Conservation (phyloP, 2,113 vertebrate species). For the Prochilodus magdalenae region DNA sequence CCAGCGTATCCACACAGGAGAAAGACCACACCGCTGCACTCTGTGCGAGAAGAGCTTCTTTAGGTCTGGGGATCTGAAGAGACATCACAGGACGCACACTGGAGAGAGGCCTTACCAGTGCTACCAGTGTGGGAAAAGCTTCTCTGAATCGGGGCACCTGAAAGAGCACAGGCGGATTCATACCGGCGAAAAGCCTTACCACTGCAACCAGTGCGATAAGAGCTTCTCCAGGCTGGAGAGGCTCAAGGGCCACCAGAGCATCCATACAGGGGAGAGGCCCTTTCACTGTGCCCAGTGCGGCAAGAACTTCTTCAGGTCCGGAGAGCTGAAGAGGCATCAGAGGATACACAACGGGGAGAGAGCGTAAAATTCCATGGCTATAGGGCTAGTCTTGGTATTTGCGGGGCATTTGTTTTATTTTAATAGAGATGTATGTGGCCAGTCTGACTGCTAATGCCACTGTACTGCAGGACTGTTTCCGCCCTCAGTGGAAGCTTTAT, state of each 20-base stretch:
- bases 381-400: constrained; percentile 4
- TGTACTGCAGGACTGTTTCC: not conserved
- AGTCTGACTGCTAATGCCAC: constrained; percentile 1
- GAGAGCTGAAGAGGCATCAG: constrained; percentile 55
- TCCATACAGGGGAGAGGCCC: constrained; percentile 55
- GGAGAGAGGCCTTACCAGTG: constrained; percentile 56
- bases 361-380: constrained; percentile 16
- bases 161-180: constrained; percentile 54
- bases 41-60: constrained; percentile 58
- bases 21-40: constrained; percentile 51
- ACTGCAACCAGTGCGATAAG: constrained; percentile 52
- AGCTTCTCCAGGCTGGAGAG: constrained; percentile 55
- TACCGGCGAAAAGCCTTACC: constrained; percentile 56
- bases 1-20: constrained; percentile 54
- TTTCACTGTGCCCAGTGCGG: constrained; percentile 52
- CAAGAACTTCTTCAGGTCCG: constrained; percentile 54
- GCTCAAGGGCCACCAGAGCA: constrained; percentile 56
- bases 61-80: constrained; percentile 43
- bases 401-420: constrained; percentile 10
- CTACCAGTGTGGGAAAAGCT: constrained; percentile 55
- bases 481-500: not conserved
- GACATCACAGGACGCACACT: constrained; percentile 52
- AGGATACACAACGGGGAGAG: constrained; percentile 48
- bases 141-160: constrained; percentile 53
- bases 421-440: constrained; percentile 6